These are phyloP conservation scores for Peromyscus leucopus DNA, from an alignment of 2,113 vertebrate species.

Conservation along the genomic window DNA sequence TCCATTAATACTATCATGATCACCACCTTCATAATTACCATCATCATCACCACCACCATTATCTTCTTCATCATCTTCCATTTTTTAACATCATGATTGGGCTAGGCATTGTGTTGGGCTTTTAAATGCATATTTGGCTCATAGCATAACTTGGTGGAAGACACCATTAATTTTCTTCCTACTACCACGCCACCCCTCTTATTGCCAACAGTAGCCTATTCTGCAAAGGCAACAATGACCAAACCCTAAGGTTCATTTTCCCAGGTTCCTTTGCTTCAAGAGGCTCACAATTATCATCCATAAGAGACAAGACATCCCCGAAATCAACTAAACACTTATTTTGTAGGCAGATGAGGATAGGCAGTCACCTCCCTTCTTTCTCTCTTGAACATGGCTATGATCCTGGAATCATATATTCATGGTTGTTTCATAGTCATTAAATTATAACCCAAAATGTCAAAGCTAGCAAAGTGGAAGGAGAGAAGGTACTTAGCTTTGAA, in stretches of 20 bases:
- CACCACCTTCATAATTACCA: not conserved
- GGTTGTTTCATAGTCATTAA: not conserved
- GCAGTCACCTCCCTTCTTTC: not conserved
- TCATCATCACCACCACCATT: too few relatives aligned
- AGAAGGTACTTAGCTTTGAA: not conserved
- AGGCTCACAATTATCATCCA: not conserved
- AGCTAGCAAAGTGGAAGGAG: not conserved
- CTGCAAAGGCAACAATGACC: not conserved
- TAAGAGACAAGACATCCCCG: not conserved
- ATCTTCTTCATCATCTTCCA: too few relatives aligned
- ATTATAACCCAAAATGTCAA: not conserved
- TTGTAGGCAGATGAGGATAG: not conserved
- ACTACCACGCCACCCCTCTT: not conserved
- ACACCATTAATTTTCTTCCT: not conserved
- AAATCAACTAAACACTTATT: not conserved
- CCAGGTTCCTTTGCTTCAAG: not conserved
- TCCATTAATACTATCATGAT: not conserved
- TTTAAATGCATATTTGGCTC: not conserved
- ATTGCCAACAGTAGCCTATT: not conserved
- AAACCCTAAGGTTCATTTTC: not conserved
- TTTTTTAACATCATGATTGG: not conserved
- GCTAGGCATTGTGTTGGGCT: not conserved
- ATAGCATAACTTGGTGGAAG: not conserved
- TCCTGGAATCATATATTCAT: not conserved
- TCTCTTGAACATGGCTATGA: not conserved